These are phyloP conservation scores for Sarcophaga carnaria DNA, from an alignment of 2,888 invertebrate genomes.

Conservation along the genomic window DNA sequence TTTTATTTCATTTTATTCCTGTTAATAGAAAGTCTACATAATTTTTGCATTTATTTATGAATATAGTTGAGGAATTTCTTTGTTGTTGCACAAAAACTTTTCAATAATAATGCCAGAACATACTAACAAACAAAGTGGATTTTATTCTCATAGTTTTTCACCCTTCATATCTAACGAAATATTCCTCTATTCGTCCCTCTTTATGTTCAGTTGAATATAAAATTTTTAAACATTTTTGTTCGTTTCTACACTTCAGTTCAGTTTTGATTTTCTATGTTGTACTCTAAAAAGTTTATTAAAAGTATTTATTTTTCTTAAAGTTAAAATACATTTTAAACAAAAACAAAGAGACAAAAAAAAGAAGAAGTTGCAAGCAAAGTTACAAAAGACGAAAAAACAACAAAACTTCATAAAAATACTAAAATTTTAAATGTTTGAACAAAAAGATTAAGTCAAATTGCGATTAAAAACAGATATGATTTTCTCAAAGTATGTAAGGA, in stretches of 20 bases:
- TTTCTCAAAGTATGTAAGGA: conserved; percentile 57
- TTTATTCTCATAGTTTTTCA: conserved; percentile 5
- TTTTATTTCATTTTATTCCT: conserved; percentile 3
- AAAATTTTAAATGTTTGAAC: background rate
- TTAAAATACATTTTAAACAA: conserved; percentile 24
- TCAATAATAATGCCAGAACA: conserved; percentile 53
- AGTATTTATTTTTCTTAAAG: conserved; percentile 65
- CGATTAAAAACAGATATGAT: conserved; percentile 53
- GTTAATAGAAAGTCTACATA: conserved; percentile 42
- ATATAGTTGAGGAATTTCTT: conserved; percentile 32
- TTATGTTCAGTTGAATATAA: conserved; percentile 15
- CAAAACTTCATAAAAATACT: background rate
- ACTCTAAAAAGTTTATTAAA: conserved; percentile 58
- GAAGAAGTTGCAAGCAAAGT: background rate
- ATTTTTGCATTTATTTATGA: conserved; percentile 42
- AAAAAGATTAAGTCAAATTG: conserved; percentile 64
- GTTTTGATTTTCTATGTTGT: conserved; percentile 45
- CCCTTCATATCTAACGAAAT: background rate
- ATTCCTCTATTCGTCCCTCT: too few species aligned
- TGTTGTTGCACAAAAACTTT: conserved; percentile 49
- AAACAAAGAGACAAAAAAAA: conserved; percentile 14
- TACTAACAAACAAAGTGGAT: conserved; percentile 51
- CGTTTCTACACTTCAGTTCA: conserved; percentile 5
- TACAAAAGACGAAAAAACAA: conserved; percentile 35
- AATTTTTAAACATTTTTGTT: conserved; percentile 23